Percentiles rank a stretch among this genome's conserved stretches.
Conservation (phyloP, 1,140 invertebrate species). For the Cyrtorhinus lividipennis region DNA sequence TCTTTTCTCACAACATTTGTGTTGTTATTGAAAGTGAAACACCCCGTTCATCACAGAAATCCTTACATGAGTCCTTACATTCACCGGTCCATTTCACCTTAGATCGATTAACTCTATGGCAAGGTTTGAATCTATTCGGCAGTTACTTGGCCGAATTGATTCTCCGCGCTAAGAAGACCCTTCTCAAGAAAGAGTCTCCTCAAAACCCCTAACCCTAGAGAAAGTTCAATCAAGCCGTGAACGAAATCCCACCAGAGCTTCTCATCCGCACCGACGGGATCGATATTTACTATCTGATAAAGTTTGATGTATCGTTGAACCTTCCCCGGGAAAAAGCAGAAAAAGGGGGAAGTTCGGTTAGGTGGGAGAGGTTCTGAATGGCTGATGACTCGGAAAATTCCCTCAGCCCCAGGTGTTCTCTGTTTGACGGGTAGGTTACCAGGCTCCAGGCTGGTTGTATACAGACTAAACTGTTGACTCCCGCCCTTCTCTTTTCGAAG, state of each 20-base stretch:
- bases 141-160: too few species aligned
- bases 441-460: not conserved
- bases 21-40: too few species aligned
- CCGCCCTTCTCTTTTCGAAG: not conserved
- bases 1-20: too few species aligned
- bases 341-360: not conserved
- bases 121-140: too few species aligned
- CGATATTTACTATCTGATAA: slow-evolving; percentile 10
- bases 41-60: too few species aligned
- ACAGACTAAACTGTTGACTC: not conserved
- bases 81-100: too few species aligned
- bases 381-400: slow-evolving; percentile 9
- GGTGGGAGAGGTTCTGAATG: not conserved
- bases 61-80: too few species aligned
- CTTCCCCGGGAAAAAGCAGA: too few species aligned
- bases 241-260: slow-evolving; percentile 1
- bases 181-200: too few species aligned
- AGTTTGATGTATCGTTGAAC: slow-evolving; percentile 10
- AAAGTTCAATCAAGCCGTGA: not conserved
- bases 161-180: too few species aligned
- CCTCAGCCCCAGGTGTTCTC: not conserved
- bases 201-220: too few species aligned
- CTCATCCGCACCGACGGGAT: not conserved
- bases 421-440: not conserved
- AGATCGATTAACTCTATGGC: too few species aligned